Percentiles rank a stretch among this genome's conserved stretches.
Evolutionary conservation across 2,888 invertebrate species (phyloP).

Genomic region (Diaprepes abbreviatus): DNA sequence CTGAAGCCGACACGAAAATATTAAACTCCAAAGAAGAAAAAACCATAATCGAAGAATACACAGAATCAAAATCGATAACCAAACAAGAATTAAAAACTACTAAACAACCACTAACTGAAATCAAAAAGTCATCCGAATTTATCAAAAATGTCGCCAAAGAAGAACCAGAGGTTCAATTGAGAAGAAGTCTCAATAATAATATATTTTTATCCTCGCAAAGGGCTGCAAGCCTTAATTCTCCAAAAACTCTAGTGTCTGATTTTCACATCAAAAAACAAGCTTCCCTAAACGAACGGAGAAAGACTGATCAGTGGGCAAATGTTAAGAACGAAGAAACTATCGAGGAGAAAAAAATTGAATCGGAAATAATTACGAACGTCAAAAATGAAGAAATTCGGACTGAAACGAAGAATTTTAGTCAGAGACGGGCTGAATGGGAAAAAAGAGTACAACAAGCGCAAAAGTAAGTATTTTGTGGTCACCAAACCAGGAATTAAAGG

Average conservation of each 20-base stretch:
- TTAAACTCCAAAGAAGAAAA: conserved; percentile 11
- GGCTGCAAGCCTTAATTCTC: conserved; percentile 59
- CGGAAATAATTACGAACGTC: conserved; percentile 56
- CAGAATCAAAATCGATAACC: conserved; percentile 18
- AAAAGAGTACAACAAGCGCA: conserved; percentile 80
- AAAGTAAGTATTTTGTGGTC: conserved; percentile 57
- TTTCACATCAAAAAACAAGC: conserved; percentile 61
- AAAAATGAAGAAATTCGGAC: conserved; percentile 58
- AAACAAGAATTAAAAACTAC: conserved; percentile 46
- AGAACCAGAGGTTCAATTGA: conserved; percentile 59
- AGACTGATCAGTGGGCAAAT: conserved; percentile 63
- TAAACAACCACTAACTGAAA: conserved; percentile 56
- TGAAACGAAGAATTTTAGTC: conserved; percentile 76
- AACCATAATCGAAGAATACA: conserved; percentile 5
- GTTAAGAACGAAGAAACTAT: conserved; percentile 57
- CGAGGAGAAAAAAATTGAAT: conserved; percentile 52
- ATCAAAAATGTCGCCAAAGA: conserved; percentile 46
- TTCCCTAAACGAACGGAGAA: conserved; percentile 59
- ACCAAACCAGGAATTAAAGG: not conserved
- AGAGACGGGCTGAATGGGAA: conserved; percentile 84
- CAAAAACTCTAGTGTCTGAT: conserved; percentile 56
- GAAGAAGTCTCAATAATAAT: conserved; percentile 60
- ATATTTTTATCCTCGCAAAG: conserved; percentile 58
- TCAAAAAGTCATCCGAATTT: conserved; percentile 38
- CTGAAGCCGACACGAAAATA: conserved; percentile 40